These are phyloP conservation scores for Piaya cayana DNA, from an alignment of 2,113 vertebrate genomes.

Conservation along the genomic window DNA sequence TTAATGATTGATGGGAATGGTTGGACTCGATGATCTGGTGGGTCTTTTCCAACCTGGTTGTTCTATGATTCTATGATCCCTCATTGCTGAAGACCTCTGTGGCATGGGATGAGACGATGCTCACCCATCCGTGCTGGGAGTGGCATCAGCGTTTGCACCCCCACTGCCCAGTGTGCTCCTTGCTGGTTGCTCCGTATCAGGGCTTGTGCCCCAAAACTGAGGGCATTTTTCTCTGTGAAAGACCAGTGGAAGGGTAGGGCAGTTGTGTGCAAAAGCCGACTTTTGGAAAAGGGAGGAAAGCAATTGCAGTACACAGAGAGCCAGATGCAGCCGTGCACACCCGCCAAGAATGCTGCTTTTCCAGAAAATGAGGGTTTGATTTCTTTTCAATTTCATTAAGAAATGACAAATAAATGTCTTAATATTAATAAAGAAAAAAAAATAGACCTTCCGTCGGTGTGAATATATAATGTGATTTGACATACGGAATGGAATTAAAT, in stretches of 20 bases:
- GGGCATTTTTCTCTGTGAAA: not conserved
- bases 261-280: not conserved
- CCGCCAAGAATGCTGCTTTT: not conserved
- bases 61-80: no score
- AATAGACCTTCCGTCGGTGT: not conserved
- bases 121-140: accelerated
- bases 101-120: not conserved
- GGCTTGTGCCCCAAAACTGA: not conserved
- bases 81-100: accelerated
- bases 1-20: no score
- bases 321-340: not conserved
- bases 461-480: conserved; percentile 50
- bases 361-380: conserved; percentile 55
- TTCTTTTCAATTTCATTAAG: conserved; percentile 62
- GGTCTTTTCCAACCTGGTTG: no score
- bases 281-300: not conserved
- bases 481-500: conserved; percentile 58
- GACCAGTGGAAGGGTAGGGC: accelerated
- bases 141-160: no score
- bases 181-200: accelerated
- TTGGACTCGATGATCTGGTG: no score
- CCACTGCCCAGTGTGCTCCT: not conserved
- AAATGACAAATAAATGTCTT: conserved; percentile 70
- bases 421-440: conserved; percentile 53
- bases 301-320: not conserved